Evolutionary conservation across 2,888 invertebrate genomes (phyloP).

Genomic region (Patella caerulea): DNA sequence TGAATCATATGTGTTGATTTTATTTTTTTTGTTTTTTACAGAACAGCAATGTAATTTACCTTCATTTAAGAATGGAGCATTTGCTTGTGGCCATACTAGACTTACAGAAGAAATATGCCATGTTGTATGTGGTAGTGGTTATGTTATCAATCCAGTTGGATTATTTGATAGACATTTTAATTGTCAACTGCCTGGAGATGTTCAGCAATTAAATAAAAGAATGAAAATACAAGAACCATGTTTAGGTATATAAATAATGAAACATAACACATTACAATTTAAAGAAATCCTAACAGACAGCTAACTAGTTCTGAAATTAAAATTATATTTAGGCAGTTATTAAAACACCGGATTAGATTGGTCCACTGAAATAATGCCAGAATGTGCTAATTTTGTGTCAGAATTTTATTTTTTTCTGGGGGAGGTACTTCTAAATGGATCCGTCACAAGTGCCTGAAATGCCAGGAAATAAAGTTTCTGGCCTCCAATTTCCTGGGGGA

Average conservation of each 20-base stretch:
- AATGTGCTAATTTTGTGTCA: no score
- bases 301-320: no score
- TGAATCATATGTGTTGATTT: background rate
- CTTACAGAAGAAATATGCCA: slow-evolving; percentile 40
- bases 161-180: slow-evolving; percentile 50
- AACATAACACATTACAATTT: no score
- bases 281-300: no score
- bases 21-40: slow-evolving; percentile 22
- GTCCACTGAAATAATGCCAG: no score
- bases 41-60: slow-evolving; percentile 55
- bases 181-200: slow-evolving; percentile 48
- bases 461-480: no score
- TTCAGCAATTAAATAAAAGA: slow-evolving; percentile 42
- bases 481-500: no score
- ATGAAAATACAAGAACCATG: slow-evolving; percentile 52
- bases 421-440: no score
- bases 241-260: slow-evolving; percentile 43
- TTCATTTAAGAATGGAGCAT: slow-evolving; percentile 52
- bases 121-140: slow-evolving; percentile 51
- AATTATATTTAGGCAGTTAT: no score
- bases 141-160: slow-evolving; percentile 52
- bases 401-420: no score
- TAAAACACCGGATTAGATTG: no score
- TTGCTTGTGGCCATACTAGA: slow-evolving; percentile 49
- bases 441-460: no score